phyloP scores from a whole-genome alignment of 2,113 vertebrate genomes.

The Vanacampus margaritifer region DNA sequence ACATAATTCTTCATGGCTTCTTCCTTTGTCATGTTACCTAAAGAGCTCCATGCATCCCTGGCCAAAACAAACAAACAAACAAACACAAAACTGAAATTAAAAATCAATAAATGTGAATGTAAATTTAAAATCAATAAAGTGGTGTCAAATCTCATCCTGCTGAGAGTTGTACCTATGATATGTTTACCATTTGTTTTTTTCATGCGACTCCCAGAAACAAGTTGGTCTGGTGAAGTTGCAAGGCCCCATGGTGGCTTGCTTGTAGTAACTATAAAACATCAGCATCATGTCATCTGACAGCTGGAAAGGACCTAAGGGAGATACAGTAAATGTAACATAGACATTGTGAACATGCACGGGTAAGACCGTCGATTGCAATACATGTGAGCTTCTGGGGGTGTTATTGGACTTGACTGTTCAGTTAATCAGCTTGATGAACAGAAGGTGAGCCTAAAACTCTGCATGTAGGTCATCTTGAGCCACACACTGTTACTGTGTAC shows the following conservation, averaged over 20 bases:
- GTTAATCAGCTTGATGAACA: slow-evolving; percentile 33
- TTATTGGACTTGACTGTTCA: slow-evolving; percentile 5
- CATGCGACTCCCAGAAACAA: slow-evolving; percentile 84
- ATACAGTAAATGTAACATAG: not conserved
- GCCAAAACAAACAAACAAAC: slow-evolving; percentile 33
- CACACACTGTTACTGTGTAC: not conserved
- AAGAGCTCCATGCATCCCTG: slow-evolving; percentile 93
- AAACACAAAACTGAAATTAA: too few species aligned
- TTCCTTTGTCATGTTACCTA: slow-evolving; percentile 91
- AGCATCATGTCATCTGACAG: slow-evolving; percentile 94
- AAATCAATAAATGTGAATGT: not conserved
- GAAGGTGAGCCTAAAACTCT: slow-evolving; percentile 10
- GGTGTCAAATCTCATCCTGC: not conserved
- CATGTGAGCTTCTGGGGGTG: not conserved
- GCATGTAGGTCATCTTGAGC: slow-evolving; percentile 41
- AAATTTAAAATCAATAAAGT: not conserved
- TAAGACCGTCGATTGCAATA: not conserved
- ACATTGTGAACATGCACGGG: not conserved
- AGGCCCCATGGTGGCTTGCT: slow-evolving; percentile 87
- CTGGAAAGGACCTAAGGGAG: slow-evolving; percentile 83
- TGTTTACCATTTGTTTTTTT: slow-evolving; percentile 88
- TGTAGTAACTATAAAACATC: slow-evolving; percentile 92
- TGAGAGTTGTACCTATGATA: not conserved
- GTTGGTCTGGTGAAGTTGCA: slow-evolving; percentile 81
- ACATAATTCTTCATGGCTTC: slow-evolving; percentile 95